Evolutionary conservation across 2,888 invertebrate species (phyloP), one percentile per base, ranked within the genome.

Genomic region (Drosophila atripex): DNA sequence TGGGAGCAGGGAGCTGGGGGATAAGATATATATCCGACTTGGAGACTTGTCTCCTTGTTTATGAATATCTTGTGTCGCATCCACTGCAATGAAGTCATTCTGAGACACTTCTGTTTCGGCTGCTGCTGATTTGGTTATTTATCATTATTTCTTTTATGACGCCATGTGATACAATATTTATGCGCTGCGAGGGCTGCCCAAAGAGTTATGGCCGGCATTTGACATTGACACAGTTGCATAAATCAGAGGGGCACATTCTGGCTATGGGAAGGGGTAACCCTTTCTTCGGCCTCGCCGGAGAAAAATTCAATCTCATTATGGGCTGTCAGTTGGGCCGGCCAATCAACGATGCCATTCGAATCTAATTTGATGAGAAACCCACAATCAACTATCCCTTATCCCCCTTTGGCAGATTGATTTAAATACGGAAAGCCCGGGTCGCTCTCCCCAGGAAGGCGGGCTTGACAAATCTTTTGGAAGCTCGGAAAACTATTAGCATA

Each of bases 111-210:
- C 53, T 64, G 64, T 39, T 65, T 78, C 73, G 78, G 66, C 57
- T 66, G 43, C 65, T 74, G 83, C 83, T 88, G 84, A 85, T 88
- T 85, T 86, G 86, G 84, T 88, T 85, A 85, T 85, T 85, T 85
- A 85, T 85, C 88, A 88, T 85, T 86, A 83, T 86, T 86, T 78
- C 66, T 63, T 61, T 86, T 88, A 82, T 84, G 82, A 86, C 61
- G 78, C 64, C 80, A 86, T 86, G 75, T 86, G 82, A 86, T 83
- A 83, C 85, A 83, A 80, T 85, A 83, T 83, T 86, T 86, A 83
- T 86, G 68, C 55, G 72, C 71, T 55, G 32, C 58, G 39, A 63
- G 59, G 47, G 47, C 46, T 47, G 52, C 25, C 21, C 51, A 49
- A 41, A 72, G 72, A 80, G 71, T 77, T 86, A 86, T 84, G 85